Evolutionary conservation across 2,113 vertebrate species (phyloP), one percentile per base, ranked within the genome.

Genomic region (Atlantisia rogersi): DNA sequence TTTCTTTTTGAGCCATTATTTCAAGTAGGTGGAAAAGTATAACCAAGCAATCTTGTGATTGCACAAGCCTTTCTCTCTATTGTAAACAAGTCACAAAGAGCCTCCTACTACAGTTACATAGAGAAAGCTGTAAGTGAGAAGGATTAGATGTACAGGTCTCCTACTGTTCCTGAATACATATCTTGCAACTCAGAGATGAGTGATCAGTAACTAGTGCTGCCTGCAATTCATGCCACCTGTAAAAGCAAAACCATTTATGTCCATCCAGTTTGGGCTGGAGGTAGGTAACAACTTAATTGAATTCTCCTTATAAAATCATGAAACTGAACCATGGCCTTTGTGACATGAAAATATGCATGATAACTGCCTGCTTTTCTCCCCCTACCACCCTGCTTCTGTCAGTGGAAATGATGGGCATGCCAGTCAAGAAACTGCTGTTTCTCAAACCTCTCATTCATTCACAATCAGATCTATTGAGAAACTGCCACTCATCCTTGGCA

Each of bases 401-500:
- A 3, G 46, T 91, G 42, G 55, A 44, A 84, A 65, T 52, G 24
- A 28, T 48, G 29, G 48, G 19, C 0, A 0, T 63, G 85, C 81
- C 67, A 48, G 46, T 24, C 1, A 11, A 73, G 69, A 44, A 10
- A 59, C 37, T 1, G 14, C 71, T 76, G 42, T 55, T 92, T 74
- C 75, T 74, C 62, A 77, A 68, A 77, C 24, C 32, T 82, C 52
- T 63, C 18, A 39, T 89, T 91, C 42, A 44, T 67, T 86, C 90
- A 93, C 50, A 94, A 46, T 95, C 50, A 78, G 52, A 60, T 56
- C 50, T 82, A 56, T 59, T 92, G 88, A 95, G 67, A 82, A 94
- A 76, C 24, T 77, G 42, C 42, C 50, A 78, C 42, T 60, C 24
- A 50, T 37, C 31, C 46, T 42, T 75, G 81, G 63, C 67, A 95